These are phyloP conservation scores for Aporophyla lueneburgensis DNA, from an alignment of 2,888 invertebrate genomes.

Conservation along the genomic window DNA sequence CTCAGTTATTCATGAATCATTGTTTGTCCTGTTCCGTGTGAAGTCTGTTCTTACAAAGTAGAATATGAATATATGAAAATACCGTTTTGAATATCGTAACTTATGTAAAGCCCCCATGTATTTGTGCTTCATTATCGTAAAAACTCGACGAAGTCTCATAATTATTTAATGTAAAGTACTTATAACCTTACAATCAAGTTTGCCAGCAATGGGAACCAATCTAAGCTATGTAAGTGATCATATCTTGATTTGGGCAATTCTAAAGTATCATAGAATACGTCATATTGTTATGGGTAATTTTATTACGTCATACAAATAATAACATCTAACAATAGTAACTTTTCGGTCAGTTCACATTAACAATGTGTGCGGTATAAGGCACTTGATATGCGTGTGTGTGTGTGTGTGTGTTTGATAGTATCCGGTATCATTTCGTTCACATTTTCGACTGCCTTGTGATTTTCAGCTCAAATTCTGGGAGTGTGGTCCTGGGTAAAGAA, in stretches of 20 bases:
- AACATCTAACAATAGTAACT: constrained; percentile 27
- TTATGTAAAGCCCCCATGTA: background rate
- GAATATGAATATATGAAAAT: constrained; percentile 18
- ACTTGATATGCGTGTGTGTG: background rate
- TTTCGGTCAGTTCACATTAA: constrained; percentile 44
- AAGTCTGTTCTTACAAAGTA: constrained; percentile 31
- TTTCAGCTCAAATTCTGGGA: background rate
- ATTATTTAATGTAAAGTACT: background rate
- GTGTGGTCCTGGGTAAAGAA: background rate
- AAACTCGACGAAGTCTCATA: background rate
- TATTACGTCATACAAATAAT: background rate
- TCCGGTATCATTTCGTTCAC: background rate
- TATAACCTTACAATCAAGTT: background rate
- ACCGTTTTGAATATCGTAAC: background rate
- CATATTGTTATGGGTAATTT: constrained; percentile 1
- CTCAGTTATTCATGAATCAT: constrained; percentile 59
- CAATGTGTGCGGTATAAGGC: constrained; percentile 27
- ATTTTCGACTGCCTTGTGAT: background rate
- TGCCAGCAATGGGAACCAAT: constrained; percentile 12
- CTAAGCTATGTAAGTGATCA: background rate
- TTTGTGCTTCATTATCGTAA: background rate
- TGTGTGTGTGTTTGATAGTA: background rate
- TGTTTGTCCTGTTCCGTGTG: constrained; percentile 48
- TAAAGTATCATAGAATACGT: constrained; percentile 2
- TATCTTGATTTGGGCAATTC: background rate